These are phyloP conservation scores for Chloroceryle amazona DNA, from an alignment of 2,797 vertebrate species.

Conservation along the genomic window DNA sequence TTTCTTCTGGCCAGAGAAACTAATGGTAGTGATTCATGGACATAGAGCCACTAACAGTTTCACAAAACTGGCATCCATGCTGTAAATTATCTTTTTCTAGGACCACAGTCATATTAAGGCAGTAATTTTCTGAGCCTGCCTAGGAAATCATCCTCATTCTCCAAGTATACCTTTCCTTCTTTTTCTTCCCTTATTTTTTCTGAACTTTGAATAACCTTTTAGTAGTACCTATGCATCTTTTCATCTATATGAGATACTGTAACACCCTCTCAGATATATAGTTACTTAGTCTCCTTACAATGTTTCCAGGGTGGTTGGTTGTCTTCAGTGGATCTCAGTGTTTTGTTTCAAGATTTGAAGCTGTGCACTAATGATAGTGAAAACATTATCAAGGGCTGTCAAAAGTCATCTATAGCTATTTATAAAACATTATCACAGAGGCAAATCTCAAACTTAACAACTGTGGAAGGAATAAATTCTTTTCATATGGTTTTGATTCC, in stretches of 20 bases:
- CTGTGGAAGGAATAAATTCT: slow-evolving; percentile 17
- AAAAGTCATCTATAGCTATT: background rate
- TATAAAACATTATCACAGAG: slow-evolving; percentile 39
- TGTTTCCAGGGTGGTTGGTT: background rate
- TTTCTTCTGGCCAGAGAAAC: background rate
- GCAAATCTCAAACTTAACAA: slow-evolving; percentile 28
- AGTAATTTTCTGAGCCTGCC: background rate
- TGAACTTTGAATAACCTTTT: slow-evolving; percentile 23
- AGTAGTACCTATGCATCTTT: background rate
- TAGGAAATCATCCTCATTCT: slow-evolving; percentile 15
- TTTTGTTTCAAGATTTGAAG: background rate
- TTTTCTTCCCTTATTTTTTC: background rate
- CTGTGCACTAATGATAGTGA: background rate
- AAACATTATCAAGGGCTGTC: background rate
- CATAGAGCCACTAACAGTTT: background rate
- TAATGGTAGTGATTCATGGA: background rate
- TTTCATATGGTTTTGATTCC: slow-evolving; percentile 6
- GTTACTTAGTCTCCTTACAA: background rate
- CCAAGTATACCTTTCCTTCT: background rate
- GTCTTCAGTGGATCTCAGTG: background rate
- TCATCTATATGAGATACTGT: background rate
- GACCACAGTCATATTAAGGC: background rate
- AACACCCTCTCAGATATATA: background rate
- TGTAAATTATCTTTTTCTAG: background rate
- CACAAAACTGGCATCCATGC: background rate